These are phyloP conservation scores for Drosophila putrida DNA, from an alignment of 2,888 invertebrate species.

Conservation along the genomic window DNA sequence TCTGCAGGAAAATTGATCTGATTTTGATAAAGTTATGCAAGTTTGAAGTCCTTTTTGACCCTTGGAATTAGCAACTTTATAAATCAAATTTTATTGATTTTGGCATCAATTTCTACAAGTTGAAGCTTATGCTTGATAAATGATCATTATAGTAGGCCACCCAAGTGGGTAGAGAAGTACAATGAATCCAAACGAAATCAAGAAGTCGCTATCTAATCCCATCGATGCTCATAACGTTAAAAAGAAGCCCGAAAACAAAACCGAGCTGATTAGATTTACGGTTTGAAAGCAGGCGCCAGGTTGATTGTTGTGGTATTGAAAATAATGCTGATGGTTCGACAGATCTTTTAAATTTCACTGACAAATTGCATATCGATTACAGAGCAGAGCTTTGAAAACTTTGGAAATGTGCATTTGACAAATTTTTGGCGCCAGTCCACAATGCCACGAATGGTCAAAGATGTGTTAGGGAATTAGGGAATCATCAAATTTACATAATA, in stretches of 20 bases:
- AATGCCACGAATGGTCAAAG: constrained; percentile 37
- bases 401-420: constrained; percentile 25
- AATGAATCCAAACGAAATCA: background rate
- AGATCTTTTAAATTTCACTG: constrained; percentile 12
- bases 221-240: constrained; percentile 12
- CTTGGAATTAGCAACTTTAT: too few species aligned
- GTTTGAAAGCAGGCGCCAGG: constrained; percentile 38
- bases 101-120: too few species aligned
- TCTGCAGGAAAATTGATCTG: too few species aligned
- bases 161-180: constrained; percentile 1
- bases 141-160: constrained; percentile 28
- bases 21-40: too few species aligned
- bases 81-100: too few species aligned
- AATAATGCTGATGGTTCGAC: background rate
- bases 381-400: constrained; percentile 8
- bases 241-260: constrained; percentile 14
- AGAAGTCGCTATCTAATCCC: constrained; percentile 19
- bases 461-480: constrained; percentile 76
- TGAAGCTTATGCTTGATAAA: background rate
- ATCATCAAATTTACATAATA: constrained; percentile 82
- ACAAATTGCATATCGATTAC: constrained; percentile 64
- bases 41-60: too few species aligned
- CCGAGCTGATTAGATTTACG: constrained; percentile 45
- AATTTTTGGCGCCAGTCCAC: constrained; percentile 71
- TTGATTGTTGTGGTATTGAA: constrained; percentile 7